Conservation (phyloP, 1,140 invertebrate species). For the Riptortus pedestris region DNA sequence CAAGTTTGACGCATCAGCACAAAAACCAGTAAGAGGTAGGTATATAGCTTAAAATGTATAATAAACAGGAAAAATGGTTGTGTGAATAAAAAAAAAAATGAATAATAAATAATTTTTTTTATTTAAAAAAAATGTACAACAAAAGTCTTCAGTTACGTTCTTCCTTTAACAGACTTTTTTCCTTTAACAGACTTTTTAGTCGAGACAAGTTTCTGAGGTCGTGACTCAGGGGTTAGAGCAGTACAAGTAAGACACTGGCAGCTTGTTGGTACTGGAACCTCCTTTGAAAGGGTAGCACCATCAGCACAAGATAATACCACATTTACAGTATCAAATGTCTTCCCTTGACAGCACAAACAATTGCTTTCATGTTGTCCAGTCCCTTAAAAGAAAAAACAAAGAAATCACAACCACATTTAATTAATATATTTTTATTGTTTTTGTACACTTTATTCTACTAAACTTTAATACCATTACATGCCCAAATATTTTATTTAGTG, state of each 20-base stretch:
- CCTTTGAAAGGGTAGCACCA: neutral
- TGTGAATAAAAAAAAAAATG: no score
- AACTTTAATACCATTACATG: neutral
- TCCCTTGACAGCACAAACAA: neutral
- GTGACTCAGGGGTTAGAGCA: neutral
- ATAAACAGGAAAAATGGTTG: no score
- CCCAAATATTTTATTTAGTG: neutral
- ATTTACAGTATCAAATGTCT: neutral
- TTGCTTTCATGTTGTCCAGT: neutral
- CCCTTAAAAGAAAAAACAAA: neutral
- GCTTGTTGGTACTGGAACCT: neutral
- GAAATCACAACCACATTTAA: neutral
- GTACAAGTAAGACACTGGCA: neutral
- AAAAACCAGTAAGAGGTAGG: no score
- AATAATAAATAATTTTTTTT: no score
- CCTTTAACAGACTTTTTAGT: neutral
- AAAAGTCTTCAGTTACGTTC: no score
- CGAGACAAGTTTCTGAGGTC: neutral
- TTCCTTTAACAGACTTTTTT: neutral
- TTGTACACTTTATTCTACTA: no score
- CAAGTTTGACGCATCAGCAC: no score
- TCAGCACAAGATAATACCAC: neutral
- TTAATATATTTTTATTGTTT: neutral
- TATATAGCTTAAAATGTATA: no score
- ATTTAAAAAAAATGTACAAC: no score